Base-by-base conservation (phyloP, 2,888 invertebrate genomes). In the Rutpela maculata region DNA sequence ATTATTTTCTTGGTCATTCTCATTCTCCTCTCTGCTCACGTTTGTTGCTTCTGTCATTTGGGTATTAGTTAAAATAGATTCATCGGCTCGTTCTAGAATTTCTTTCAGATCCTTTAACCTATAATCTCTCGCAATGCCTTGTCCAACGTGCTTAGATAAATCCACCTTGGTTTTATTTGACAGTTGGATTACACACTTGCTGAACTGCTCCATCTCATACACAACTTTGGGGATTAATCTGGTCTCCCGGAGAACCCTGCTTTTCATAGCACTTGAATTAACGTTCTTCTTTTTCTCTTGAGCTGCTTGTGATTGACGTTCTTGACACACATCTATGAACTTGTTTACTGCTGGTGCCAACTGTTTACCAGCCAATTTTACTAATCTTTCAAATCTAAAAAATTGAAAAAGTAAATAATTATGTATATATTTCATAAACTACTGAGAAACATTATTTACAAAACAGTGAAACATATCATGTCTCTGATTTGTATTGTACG, bases 101-200 rank as follows among this genome's bases (percentile, higher is more conserved):
- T 93, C 91, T 77, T 91, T 90, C 31, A 93, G 81, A 75, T 92
- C 89, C 0, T 91, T 89, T 22, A 88, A 87, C 77, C 93, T 90
- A 87, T 94, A 95, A 89, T 94, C 94, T 66, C 94, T 90, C 0
- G 93, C 92, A 0, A 92, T 91, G 11, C 94, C 93, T 84, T 92
- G 89, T 0, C 93, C 93, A 15, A 94, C 85, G 82, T 92, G 93
- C 81, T 91, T 91, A 0, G 90, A 84, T 75, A 92, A 84, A 86
- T 90, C 89, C 67, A 93, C 92, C 87, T 92, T 92, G 1, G 92
- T 92, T 83, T 92, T 93, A 72, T 91, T 92, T 0, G 92, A 91
- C n/a, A 94, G 90, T 76, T 92, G 83, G 78, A 92, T 90, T 55
- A 94, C 90, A 71, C 91, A 90, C 83, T 92, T 93, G 82, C 91